These are phyloP conservation scores for Dasypus novemcinctus DNA, from an alignment of 2,113 vertebrate genomes.

Conservation along the genomic window DNA sequence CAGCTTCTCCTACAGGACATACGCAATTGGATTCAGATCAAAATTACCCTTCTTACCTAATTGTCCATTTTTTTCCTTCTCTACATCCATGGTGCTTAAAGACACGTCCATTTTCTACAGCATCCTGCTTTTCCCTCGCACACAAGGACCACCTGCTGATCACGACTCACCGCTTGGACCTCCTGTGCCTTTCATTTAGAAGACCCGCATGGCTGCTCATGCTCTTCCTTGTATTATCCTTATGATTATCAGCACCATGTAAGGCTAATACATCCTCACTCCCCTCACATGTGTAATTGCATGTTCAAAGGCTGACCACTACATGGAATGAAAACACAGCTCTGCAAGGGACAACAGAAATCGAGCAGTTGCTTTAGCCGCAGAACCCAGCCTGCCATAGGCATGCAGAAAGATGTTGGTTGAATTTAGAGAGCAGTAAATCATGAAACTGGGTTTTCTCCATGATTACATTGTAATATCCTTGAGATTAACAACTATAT, in stretches of 20 bases:
- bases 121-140: not conserved
- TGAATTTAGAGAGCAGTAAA: not conserved
- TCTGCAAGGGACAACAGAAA: not conserved
- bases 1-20: not conserved
- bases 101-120: not conserved
- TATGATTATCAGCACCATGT: fast-evolving
- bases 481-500: not conserved
- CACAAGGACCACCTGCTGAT: fast-evolving
- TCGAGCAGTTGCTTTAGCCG: fast-evolving
- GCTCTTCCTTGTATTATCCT: fast-evolving
- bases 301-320: too few relatives aligned
- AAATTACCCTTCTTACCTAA: not conserved
- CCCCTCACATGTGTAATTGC: too few relatives aligned
- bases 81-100: too few relatives aligned
- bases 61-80: not conserved
- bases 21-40: not conserved
- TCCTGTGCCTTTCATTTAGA: not conserved
- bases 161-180: not conserved
- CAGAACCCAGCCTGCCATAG: not conserved
- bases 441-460: not conserved
- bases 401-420: not conserved
- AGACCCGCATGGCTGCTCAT: not conserved
- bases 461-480: not conserved
- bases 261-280: not conserved
- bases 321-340: not conserved